Conservation (phyloP, 2,113 vertebrate species). For the Nothocercus nigrocapillus region DNA sequence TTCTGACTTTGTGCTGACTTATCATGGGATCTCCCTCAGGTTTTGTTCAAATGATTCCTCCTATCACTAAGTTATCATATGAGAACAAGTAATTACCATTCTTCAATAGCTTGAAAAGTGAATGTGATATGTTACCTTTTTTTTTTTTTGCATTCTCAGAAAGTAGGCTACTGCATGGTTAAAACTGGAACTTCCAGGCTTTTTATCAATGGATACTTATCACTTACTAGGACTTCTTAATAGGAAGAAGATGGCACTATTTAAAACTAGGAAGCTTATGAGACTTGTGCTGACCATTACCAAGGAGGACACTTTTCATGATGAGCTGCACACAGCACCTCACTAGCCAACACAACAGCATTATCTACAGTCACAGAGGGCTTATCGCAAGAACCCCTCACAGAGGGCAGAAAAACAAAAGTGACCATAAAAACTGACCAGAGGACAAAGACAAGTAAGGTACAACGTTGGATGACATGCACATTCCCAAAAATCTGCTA, state of each 20-base stretch:
- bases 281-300: not conserved
- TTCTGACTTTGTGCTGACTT: not conserved
- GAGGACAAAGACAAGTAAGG: not conserved
- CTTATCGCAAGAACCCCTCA: not conserved
- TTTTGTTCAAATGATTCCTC: not conserved
- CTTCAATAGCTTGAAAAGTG: not conserved
- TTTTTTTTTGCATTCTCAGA: not conserved
- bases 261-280: not conserved
- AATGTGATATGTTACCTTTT: not conserved
- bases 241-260: not conserved
- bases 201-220: not conserved
- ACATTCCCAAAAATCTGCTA: not conserved
- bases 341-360: not conserved
- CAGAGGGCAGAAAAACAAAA: not conserved
- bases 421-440: not conserved
- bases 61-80: not conserved
- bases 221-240: not conserved
- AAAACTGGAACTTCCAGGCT: not conserved
- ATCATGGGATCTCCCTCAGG: not conserved
- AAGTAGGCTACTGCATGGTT: not conserved
- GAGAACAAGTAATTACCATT: not conserved
- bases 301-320: not conserved
- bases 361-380: not conserved
- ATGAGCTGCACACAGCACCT: not conserved
- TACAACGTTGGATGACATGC: not conserved